A percentile compares a stretch with the other conserved stretches of the same genome.
Conservation (phyloP, 1,140 invertebrate genomes). For the Sitobion miscanthi region DNA sequence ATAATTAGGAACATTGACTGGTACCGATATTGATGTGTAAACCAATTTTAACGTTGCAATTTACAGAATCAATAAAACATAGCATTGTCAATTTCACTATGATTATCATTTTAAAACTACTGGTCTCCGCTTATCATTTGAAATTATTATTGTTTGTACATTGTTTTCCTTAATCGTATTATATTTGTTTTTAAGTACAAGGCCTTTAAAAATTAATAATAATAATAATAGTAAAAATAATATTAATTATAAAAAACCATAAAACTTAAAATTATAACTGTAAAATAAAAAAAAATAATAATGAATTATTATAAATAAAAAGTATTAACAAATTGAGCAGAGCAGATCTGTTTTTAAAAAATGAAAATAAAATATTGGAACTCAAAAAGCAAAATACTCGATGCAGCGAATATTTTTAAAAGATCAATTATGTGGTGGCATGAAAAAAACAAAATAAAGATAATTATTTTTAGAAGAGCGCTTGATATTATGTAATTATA, state of each 20-base stretch:
- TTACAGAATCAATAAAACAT: not conserved
- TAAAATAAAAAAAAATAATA: not conserved
- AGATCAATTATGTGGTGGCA: not conserved
- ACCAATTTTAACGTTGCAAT: not conserved
- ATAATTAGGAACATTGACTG: slow-evolving; percentile 23
- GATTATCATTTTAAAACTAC: not conserved
- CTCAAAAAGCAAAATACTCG: not conserved
- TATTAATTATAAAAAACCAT: slow-evolving; percentile 28
- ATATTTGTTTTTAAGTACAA: slow-evolving; percentile 30
- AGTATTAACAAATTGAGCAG: slow-evolving; percentile 45
- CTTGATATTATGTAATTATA: not conserved
- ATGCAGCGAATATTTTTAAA: not conserved
- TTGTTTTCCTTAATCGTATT: not conserved
- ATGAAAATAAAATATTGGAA: not conserved
- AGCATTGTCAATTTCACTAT: slow-evolving; percentile 6
- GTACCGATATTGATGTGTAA: not conserved
- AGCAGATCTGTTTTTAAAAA: slow-evolving; percentile 40
- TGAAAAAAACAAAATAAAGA: not conserved
- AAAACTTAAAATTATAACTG: not conserved
- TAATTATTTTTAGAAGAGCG: not conserved
- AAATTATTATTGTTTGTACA: slow-evolving; percentile 17
- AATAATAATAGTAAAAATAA: slow-evolving; percentile 19
- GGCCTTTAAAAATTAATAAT: not conserved
- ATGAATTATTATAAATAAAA: slow-evolving; percentile 12
- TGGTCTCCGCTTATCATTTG: not conserved